These are phyloP conservation scores for Drosophila koepferae DNA, from an alignment of 2,888 invertebrate species.

Conservation along the genomic window DNA sequence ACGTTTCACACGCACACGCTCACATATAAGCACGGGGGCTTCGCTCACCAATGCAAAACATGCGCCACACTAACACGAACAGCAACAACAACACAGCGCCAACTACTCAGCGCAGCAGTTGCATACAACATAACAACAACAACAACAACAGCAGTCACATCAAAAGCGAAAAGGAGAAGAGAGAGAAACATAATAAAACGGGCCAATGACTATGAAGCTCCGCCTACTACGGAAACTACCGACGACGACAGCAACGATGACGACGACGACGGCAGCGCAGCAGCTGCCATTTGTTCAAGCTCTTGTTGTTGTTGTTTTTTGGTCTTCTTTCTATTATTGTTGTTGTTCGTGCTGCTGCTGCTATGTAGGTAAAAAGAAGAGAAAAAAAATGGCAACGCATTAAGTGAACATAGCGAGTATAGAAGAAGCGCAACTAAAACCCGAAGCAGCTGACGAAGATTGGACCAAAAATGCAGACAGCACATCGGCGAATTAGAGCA, in stretches of 20 bases:
- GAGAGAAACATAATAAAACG: conserved; percentile 78
- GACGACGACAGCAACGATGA: conserved; percentile 55
- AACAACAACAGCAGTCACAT: conserved; percentile 30
- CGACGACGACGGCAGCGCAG: conserved; percentile 40
- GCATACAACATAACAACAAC: conserved; percentile 58
- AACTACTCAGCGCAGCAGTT: conserved; percentile 56
- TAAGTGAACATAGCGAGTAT: conserved; percentile 44
- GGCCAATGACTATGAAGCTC: conserved; percentile 84
- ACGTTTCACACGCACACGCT: conserved; percentile 51
- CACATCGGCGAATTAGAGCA: conserved; percentile 18
- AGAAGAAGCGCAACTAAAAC: conserved; percentile 22
- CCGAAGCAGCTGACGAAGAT: conserved; percentile 16
- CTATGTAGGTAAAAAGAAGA: conserved; percentile 63
- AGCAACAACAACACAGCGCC: conserved; percentile 38
- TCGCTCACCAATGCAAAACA: conserved; percentile 73
- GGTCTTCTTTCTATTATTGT: conserved; percentile 35
- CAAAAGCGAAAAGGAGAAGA: conserved; percentile 73
- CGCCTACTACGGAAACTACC: conserved; percentile 82
- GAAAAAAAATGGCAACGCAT: conserved; percentile 66
- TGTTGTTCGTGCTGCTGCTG: conserved; percentile 29
- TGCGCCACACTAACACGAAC: conserved; percentile 45
- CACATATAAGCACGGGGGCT: conserved; percentile 1
- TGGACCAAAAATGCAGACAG: conserved; percentile 10
- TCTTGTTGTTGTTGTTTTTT: conserved; percentile 30
- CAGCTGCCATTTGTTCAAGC: conserved; percentile 55